Evolutionary conservation across 2,888 invertebrate genomes (phyloP).

Genomic region (Neelides folsomi): DNA sequence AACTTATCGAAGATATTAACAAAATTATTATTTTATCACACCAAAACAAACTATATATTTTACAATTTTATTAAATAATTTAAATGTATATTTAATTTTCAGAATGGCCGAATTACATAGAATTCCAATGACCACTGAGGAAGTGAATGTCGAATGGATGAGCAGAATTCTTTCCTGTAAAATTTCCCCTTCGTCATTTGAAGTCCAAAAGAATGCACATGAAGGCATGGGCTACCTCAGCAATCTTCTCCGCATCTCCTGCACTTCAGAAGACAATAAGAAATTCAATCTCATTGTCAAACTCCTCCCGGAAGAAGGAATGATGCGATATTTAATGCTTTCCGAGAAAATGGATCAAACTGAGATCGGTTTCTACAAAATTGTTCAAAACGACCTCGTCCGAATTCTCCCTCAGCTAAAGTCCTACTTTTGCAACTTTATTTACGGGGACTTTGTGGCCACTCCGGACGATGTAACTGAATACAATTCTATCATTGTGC

Average conservation of each 20-base stretch:
- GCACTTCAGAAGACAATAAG: slow-evolving; percentile 6
- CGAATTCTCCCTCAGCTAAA: slow-evolving; percentile 8
- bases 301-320: slow-evolving; percentile 15
- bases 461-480: background rate
- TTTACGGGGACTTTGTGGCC: slow-evolving; percentile 8
- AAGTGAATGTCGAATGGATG: slow-evolving; percentile 21
- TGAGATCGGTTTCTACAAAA: slow-evolving; percentile 20
- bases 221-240: slow-evolving; percentile 25
- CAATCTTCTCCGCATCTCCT: slow-evolving; percentile 18
- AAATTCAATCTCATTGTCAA: slow-evolving; percentile 19
- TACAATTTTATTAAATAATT: too few relatives aligned
- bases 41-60: too few relatives aligned
- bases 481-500: slow-evolving; percentile 19
- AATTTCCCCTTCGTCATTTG: slow-evolving; percentile 8
- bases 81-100: too few relatives aligned
- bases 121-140: slow-evolving; percentile 7
- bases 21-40: too few relatives aligned
- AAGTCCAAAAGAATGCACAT: slow-evolving; percentile 16
- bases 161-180: slow-evolving; percentile 7
- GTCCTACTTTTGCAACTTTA: slow-evolving; percentile 12
- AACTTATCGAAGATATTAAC: too few relatives aligned
- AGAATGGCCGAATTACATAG: background rate
- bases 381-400: too few relatives aligned
- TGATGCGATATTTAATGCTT: slow-evolving; percentile 8
- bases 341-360: slow-evolving; percentile 14